These are phyloP conservation scores for Polypterus senegalus DNA, from an alignment of 2,113 vertebrate species.

Conservation along the genomic window DNA sequence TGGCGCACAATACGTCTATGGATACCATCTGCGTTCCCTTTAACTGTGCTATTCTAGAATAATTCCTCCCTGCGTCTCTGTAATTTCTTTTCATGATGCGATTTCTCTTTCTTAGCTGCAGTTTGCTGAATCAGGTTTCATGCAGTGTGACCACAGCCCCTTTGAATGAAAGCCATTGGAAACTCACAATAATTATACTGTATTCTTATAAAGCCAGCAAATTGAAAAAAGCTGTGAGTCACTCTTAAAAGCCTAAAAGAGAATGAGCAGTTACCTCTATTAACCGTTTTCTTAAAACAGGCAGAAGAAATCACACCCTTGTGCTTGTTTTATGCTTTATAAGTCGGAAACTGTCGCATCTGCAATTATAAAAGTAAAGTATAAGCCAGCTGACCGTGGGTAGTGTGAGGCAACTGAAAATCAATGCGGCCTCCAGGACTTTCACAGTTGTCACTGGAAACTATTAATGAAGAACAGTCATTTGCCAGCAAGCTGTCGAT, in stretches of 20 bases:
- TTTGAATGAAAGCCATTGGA: background rate
- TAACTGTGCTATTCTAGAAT: too few species aligned
- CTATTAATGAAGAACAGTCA: slow-evolving; percentile 52
- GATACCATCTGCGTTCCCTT: too few species aligned
- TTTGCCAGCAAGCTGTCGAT: slow-evolving; percentile 44
- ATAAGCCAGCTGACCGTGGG: slow-evolving; percentile 29
- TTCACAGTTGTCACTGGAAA: slow-evolving; percentile 46
- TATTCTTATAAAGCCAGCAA: background rate
- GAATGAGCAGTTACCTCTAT: background rate
- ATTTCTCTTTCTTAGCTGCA: background rate
- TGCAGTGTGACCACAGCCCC: background rate
- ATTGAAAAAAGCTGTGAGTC: background rate
- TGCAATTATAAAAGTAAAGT: slow-evolving; percentile 14
- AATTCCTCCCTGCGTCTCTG: background rate
- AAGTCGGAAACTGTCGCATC: background rate
- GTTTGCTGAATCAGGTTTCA: background rate
- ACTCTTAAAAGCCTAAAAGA: background rate
- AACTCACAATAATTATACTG: background rate
- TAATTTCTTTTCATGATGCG: background rate
- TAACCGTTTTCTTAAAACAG: background rate
- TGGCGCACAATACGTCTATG: too few species aligned
- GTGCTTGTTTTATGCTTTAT: background rate
- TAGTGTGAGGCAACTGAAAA: slow-evolving; percentile 28
- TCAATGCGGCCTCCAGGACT: slow-evolving; percentile 54
- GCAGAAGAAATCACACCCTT: background rate